Evolutionary conservation across 2,888 invertebrate species (phyloP), one percentile per base, ranked within the genome.

Genomic region (Heliconius aoede): DNA sequence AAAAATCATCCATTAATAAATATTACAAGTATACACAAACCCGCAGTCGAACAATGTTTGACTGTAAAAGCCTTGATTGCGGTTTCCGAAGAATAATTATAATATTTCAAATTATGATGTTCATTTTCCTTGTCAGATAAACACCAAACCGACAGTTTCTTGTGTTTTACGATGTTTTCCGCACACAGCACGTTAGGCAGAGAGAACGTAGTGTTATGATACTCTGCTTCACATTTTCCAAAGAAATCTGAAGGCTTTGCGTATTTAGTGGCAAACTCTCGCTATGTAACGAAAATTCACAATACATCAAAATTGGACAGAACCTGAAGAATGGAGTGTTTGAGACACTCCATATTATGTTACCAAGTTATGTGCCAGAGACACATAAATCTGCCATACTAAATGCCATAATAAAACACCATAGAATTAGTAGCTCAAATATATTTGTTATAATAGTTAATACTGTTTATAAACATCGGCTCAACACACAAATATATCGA

Each of bases 391-490:
- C n/a, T n/a, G n/a, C n/a, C n/a, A n/a, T n/a, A n/a, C n/a, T 65
- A 36, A 36, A 36, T 3, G 3, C n/a, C n/a, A 24, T 24, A 36
- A 5, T 36, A 24, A 65, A 65, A 24, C 36, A 15, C 30, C 30
- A 30, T 32, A 24, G 24, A 32, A 69, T 69, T 55, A 51, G 55
- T n/a, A 79, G 77, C 65, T 74, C 77, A 79, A 81, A 85, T 85
- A 74, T 67, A 84, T 83, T 85, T 86, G 84, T 84, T 80, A 76
- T 74, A 80, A 78, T 76, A 76, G 80, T 80, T 82, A 81, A 78
- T 72, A 71, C 76, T 3, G n/a, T 72, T 71, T 65, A 76, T 80
- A 82, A 81, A 81, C 81, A 82, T 81, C 76, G 77, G 78, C 65
- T 58, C 76, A 76, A 80, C 36, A 78, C 67, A 72, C 81, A 82